Conservation (phyloP, 2,113 vertebrate genomes). For the Odontophorus gujanensis region DNA sequence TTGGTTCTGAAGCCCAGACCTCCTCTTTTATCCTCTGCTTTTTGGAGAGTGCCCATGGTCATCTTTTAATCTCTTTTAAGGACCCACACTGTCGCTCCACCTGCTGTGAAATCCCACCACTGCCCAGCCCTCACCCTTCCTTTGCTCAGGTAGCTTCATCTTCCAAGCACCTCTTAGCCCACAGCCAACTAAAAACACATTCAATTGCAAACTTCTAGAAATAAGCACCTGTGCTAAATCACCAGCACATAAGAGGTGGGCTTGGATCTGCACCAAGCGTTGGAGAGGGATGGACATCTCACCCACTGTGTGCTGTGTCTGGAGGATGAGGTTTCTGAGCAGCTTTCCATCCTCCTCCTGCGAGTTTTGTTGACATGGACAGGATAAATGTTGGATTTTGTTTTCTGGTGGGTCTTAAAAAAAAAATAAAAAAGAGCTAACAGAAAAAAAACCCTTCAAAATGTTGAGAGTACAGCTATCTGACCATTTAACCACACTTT, state of each 20-base stretch:
- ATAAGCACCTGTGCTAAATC: rapidly evolving
- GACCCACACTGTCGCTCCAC: background rate
- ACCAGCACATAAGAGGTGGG: background rate
- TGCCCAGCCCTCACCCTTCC: rapidly evolving
- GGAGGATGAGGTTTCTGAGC: background rate
- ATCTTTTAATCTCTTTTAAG: background rate
- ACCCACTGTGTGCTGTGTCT: background rate
- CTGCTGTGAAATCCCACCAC: background rate
- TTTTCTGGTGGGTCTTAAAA: background rate
- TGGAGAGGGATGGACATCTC: rapidly evolving
- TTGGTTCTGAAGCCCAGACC: background rate
- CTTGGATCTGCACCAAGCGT: background rate
- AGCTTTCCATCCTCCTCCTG: rapidly evolving
- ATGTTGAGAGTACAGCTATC: background rate
- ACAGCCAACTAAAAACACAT: background rate
- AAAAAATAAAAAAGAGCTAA: background rate
- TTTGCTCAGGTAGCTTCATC: background rate
- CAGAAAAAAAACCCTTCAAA: no score
- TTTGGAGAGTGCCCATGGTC: no score
- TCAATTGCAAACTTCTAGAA: background rate
- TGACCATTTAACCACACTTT: background rate
- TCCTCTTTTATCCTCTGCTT: background rate
- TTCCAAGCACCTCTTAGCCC: background rate
- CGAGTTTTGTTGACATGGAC: background rate
- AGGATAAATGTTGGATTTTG: background rate